These are phyloP conservation scores for Psittacula derbiana DNA, from an alignment of 2,797 vertebrate species.

Conservation along the genomic window DNA sequence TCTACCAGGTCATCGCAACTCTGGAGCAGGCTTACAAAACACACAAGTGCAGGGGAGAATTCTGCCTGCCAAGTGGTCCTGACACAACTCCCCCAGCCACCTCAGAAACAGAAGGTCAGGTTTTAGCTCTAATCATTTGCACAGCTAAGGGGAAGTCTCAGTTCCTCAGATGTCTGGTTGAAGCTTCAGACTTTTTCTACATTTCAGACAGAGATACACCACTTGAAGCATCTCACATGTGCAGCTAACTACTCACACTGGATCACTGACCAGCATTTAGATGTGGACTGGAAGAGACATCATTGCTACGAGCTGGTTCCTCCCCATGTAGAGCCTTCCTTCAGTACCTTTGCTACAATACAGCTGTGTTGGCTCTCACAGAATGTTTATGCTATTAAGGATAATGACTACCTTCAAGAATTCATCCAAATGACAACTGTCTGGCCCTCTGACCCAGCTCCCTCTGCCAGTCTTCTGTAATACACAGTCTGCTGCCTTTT, in stretches of 20 bases:
- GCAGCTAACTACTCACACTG: not conserved
- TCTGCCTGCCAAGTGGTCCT: not conserved
- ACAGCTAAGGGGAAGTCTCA: not conserved
- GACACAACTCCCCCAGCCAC: not conserved
- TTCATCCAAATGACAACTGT: not conserved
- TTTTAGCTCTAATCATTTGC: not conserved
- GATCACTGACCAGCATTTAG: not conserved
- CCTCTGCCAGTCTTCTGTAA: not conserved
- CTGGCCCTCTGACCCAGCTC: not conserved
- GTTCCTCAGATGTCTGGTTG: not conserved
- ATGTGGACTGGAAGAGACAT: not conserved
- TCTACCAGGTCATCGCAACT: not conserved
- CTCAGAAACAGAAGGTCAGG: not conserved
- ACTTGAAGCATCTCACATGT: not conserved
- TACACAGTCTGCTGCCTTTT: fast-evolving
- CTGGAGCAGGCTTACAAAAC: not conserved
- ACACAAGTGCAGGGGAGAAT: not conserved
- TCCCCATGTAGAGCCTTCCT: not conserved
- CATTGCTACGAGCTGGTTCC: not conserved
- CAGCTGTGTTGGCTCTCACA: not conserved
- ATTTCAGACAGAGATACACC: not conserved
- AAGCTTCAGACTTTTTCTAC: not conserved
- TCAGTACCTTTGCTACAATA: not conserved
- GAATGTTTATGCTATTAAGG: slow-evolving; percentile 8
- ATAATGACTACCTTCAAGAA: slow-evolving; percentile 8